phyloP scores from a whole-genome alignment of 2,113 vertebrate genomes.

The Phalacrocorax brasilianus region DNA sequence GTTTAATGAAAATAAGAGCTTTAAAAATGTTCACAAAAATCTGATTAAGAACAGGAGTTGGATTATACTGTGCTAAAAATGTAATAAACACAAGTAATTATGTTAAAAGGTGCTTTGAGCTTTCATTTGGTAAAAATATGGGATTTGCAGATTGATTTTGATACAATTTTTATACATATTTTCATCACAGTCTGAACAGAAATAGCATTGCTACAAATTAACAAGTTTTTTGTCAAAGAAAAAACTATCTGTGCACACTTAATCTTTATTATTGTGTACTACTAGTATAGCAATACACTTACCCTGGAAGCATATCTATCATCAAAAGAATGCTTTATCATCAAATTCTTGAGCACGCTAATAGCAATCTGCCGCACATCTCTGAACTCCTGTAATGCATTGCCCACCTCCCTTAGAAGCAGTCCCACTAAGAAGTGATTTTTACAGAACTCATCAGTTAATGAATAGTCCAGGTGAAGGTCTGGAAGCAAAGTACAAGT shows the following conservation, averaged over 20 bases:
- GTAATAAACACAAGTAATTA: not conserved
- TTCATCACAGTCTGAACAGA: not conserved
- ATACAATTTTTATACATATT: not conserved
- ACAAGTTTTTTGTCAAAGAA: not conserved
- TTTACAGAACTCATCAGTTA: conserved; percentile 96
- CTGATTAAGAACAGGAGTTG: not conserved
- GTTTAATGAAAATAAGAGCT: not conserved
- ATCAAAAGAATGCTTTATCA: conserved; percentile 97
- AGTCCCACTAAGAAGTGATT: conserved; percentile 97
- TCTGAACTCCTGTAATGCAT: conserved; percentile 90
- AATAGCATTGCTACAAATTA: not conserved
- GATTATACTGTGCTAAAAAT: not conserved
- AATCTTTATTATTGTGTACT: not conserved
- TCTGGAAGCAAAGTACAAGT: conserved; percentile 76
- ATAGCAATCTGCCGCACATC: conserved; percentile 91
- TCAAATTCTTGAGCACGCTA: conserved; percentile 93
- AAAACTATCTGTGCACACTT: not conserved
- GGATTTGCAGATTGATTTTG: not conserved
- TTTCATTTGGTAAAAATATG: not conserved
- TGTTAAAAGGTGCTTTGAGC: not conserved
- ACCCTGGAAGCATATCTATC: conserved; percentile 92
- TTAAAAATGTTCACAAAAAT: not conserved
- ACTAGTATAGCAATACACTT: not conserved
- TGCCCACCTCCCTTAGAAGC: conserved; percentile 89
- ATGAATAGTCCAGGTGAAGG: conserved; percentile 92